These are phyloP conservation scores for Heterotis niloticus DNA, from an alignment of 2,113 vertebrate genomes.

Conservation along the genomic window DNA sequence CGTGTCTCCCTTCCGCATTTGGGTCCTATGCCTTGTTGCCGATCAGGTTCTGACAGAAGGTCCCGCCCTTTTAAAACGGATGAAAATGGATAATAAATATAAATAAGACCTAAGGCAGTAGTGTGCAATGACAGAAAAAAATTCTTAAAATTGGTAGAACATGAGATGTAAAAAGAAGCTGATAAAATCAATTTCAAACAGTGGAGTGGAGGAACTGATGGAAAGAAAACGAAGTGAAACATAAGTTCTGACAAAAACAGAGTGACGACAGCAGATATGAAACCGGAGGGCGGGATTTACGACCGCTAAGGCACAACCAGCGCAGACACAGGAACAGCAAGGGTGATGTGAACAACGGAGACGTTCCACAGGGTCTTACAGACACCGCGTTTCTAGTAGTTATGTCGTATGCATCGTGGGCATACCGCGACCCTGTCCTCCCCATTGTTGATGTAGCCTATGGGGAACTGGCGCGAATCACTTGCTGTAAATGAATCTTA, in stretches of 20 bases:
- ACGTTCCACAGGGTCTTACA: slow-evolving; percentile 20
- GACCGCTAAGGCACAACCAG: background rate
- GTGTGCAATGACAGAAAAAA: background rate
- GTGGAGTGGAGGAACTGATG: slow-evolving; percentile 13
- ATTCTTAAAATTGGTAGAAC: too few species aligned
- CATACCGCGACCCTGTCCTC: slow-evolving; percentile 55
- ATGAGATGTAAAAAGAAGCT: background rate
- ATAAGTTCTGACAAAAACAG: background rate
- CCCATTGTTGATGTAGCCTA: slow-evolving; percentile 55
- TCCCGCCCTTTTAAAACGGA: too few species aligned
- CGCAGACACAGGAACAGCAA: background rate
- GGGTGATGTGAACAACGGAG: too few species aligned
- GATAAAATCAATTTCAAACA: background rate
- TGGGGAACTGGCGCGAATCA: slow-evolving; percentile 73
- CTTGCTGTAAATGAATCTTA: slow-evolving; percentile 89
- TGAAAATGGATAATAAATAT: too few species aligned
- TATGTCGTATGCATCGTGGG: slow-evolving; percentile 74
- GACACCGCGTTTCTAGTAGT: slow-evolving; percentile 62
- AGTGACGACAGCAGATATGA: background rate
- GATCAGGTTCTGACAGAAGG: too few species aligned
- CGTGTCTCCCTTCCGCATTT: too few species aligned
- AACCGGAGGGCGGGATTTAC: slow-evolving; percentile 36
- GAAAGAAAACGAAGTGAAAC: background rate
- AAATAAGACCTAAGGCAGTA: too few species aligned
- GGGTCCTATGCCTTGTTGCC: too few species aligned